phyloP scores from a whole-genome alignment of 2,888 invertebrate species.

The Linnaemya tessellans region DNA sequence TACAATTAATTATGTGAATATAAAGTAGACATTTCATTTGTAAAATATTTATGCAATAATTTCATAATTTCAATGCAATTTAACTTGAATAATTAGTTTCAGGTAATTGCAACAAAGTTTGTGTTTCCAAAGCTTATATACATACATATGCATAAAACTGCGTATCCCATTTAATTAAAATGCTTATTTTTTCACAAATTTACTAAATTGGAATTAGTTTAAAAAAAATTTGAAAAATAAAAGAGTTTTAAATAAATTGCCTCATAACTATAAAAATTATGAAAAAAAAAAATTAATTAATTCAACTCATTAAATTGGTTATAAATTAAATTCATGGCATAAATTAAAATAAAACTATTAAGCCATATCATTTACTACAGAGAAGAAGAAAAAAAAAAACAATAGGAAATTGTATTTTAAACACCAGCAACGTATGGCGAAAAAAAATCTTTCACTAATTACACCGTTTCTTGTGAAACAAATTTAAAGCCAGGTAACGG shows the following conservation, averaged over 20 bases:
- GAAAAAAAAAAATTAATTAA: not conserved
- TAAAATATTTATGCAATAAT: slow-evolving; percentile 14
- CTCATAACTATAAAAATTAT: slow-evolving; percentile 20
- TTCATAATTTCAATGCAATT: slow-evolving; percentile 19
- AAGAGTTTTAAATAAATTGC: slow-evolving; percentile 10
- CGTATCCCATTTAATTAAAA: slow-evolving; percentile 38
- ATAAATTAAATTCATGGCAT: slow-evolving; percentile 53
- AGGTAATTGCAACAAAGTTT: not conserved
- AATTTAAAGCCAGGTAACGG: not conserved
- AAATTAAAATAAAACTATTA: slow-evolving; percentile 57
- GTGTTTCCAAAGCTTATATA: not conserved
- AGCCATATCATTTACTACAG: slow-evolving; percentile 15
- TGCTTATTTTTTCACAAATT: slow-evolving; percentile 25
- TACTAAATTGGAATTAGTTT: slow-evolving; percentile 20
- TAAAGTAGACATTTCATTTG: slow-evolving; percentile 19
- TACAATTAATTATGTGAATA: slow-evolving; percentile 22
- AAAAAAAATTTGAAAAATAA: not conserved
- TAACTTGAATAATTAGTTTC: slow-evolving; percentile 40
- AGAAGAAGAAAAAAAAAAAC: not conserved
- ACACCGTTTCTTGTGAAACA: slow-evolving; percentile 1
- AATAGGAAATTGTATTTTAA: slow-evolving; percentile 9
- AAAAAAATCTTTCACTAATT: slow-evolving; percentile 39
- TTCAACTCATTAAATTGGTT: slow-evolving; percentile 42
- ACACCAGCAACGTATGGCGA: slow-evolving; percentile 13
- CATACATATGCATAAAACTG: slow-evolving; percentile 1